Conservation (phyloP, 2,888 invertebrate genomes). For the Dynastes hyllus region DNA sequence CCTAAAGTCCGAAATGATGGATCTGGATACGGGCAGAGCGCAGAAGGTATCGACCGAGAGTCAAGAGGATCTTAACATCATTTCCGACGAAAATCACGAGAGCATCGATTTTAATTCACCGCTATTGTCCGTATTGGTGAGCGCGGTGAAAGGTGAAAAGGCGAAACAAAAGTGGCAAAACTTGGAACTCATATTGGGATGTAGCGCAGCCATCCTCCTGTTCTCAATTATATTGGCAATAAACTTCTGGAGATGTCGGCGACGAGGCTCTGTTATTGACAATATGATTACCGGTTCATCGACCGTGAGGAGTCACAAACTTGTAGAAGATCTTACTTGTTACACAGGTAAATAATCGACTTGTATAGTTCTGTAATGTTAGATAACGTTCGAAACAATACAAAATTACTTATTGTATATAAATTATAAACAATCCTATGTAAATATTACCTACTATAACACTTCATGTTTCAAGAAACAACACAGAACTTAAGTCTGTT, state of each 20-base stretch:
- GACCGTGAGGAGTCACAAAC: slow-evolving; percentile 76
- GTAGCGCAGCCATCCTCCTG: slow-evolving; percentile 73
- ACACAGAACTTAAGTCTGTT: too few species aligned
- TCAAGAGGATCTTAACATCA: slow-evolving; percentile 76
- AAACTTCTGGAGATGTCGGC: slow-evolving; percentile 75
- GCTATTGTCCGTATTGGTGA: slow-evolving; percentile 77
- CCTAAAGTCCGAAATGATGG: slow-evolving; percentile 79
- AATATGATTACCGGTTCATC: slow-evolving; percentile 78
- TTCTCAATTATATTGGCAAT: slow-evolving; percentile 73
- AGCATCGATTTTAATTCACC: slow-evolving; percentile 72
- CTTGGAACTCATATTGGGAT: slow-evolving; percentile 76
- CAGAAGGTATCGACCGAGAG: slow-evolving; percentile 79
- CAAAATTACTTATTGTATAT: too few species aligned
- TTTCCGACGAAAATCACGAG: slow-evolving; percentile 66
- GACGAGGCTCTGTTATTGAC: slow-evolving; percentile 72
- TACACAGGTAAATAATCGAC: slow-evolving; percentile 61
- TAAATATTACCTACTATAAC: too few species aligned
- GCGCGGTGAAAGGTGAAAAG: slow-evolving; percentile 77
- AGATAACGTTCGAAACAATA: too few species aligned
- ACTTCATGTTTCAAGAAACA: too few species aligned
- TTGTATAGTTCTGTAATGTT: neutral
- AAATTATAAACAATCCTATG: too few species aligned
- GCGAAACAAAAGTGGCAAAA: slow-evolving; percentile 74
- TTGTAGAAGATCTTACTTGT: slow-evolving; percentile 75
- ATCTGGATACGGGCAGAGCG: slow-evolving; percentile 78